Base-by-base conservation (phyloP, 2,888 invertebrate genomes). In the Drosophila mettleri region DNA sequence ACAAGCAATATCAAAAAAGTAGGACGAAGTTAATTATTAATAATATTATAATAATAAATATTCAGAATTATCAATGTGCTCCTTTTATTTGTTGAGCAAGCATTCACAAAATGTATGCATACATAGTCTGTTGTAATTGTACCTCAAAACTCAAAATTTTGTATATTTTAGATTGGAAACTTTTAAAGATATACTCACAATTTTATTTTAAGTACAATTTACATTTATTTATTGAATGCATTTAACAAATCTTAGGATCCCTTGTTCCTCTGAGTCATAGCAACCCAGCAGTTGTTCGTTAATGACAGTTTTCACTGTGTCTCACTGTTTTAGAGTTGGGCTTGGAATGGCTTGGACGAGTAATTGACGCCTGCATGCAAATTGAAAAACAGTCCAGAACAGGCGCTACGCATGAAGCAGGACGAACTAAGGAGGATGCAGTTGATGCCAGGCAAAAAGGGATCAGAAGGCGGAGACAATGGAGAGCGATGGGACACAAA, bases 341-440 rank as follows among this genome's bases (percentile, higher is more conserved):
- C 43, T 58, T 45, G 29, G 27, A 48, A 48, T 22, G 43, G 60
- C 36, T 55, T 58, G 55, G 45, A 41, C 48, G 60, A 74, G 69
- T 80, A 74, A 80, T 86, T 77, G 83, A 65, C 84, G 81, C 88
- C 69, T 78, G 84, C 81, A 70, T 74, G 83, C 81, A 83, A 83
- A 88, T 83, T 83, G 83, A 83, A 83, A 86, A 86, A 59, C 78
- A 86, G 81, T 83, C 78, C 60, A 53, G 64, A 73, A 64, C 80
- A 68, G 66, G 71, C 68, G 59, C 31, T 45, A 54, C 9, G 27
- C 52, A 36, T 38, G 52, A 14, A 16, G 27, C 52, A 60, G 36
- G 22, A n/a, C 16, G 54, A 24, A 34, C 33, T 31, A 41, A 14
- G 34, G 31, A 16, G 33, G 48, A 33, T 33, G 20, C 48, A 33